phyloP scores from a whole-genome alignment of 2,797 vertebrate species.

The Columba guinea region DNA sequence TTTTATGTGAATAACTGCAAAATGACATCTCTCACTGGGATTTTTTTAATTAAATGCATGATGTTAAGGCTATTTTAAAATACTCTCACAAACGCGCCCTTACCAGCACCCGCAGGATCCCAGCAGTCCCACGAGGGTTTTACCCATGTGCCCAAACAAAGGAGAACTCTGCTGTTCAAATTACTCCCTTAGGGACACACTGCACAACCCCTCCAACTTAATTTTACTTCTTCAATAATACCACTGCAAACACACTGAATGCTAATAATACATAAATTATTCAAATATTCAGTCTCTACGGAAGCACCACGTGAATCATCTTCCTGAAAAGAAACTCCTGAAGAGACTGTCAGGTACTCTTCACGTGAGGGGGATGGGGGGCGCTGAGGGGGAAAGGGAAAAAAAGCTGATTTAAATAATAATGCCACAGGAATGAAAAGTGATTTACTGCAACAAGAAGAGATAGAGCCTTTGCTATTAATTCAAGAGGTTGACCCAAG shows the following conservation, averaged over 20 bases:
- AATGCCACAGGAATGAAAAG: background rate
- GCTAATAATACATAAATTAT: slow-evolving; percentile 63
- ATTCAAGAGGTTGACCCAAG: background rate
- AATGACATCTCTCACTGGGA: background rate
- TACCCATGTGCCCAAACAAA: slow-evolving; percentile 25
- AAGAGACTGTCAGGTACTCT: slow-evolving; percentile 13
- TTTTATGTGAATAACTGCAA: background rate
- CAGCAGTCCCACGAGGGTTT: background rate
- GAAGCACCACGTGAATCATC: slow-evolving; percentile 1
- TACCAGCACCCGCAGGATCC: background rate
- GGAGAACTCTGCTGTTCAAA: slow-evolving; percentile 36
- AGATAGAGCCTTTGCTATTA: background rate
- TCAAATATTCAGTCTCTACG: slow-evolving; percentile 15
- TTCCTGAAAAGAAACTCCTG: slow-evolving; percentile 40
- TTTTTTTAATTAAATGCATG: background rate
- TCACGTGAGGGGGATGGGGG: background rate
- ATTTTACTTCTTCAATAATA: slow-evolving; percentile 39
- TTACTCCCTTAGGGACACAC: background rate
- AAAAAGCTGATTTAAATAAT: background rate
- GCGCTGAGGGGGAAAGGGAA: accelerated
- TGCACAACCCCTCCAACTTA: slow-evolving; percentile 4
- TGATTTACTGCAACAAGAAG: background rate
- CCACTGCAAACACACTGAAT: slow-evolving; percentile 35
- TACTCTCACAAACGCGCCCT: background rate
- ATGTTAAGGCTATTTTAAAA: background rate